Conservation (phyloP, 2,113 vertebrate genomes). For the Callocephalon fimbriatum region DNA sequence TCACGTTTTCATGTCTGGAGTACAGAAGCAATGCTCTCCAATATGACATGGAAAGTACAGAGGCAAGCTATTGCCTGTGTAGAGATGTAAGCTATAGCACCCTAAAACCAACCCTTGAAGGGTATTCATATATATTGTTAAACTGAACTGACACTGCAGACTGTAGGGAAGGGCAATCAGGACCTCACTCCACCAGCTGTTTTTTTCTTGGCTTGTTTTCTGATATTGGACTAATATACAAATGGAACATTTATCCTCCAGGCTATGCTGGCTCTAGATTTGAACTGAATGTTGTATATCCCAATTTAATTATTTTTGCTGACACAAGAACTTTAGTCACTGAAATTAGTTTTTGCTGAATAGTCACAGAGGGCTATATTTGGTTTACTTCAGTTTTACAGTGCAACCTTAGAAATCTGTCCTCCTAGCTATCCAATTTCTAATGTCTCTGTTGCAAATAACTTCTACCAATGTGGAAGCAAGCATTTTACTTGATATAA, state of each 20-base stretch:
- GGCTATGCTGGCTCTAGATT: not conserved
- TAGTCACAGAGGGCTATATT: not conserved
- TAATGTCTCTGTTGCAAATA: not conserved
- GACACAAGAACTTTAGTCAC: not conserved
- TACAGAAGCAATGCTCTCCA: not conserved
- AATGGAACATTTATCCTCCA: not conserved
- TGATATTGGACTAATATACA: fast-evolving
- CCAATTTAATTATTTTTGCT: not conserved
- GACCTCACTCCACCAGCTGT: not conserved
- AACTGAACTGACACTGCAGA: not conserved
- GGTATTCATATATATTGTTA: fast-evolving
- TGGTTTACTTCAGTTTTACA: not conserved
- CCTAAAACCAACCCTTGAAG: not conserved
- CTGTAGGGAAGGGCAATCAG: not conserved
- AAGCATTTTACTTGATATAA: not conserved
- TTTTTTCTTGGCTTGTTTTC: not conserved
- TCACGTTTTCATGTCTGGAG: fast-evolving
- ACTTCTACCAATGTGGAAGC: not conserved
- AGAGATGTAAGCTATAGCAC: not conserved
- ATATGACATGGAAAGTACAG: not conserved
- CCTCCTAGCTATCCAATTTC: not conserved
- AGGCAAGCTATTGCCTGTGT: not conserved
- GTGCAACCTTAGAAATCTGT: not conserved
- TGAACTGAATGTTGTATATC: not conserved
- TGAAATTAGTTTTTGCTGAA: not conserved